Evolutionary conservation across 2,797 vertebrate genomes (phyloP), one percentile per base, ranked within the genome.

Genomic region (Buceros bicornis): DNA sequence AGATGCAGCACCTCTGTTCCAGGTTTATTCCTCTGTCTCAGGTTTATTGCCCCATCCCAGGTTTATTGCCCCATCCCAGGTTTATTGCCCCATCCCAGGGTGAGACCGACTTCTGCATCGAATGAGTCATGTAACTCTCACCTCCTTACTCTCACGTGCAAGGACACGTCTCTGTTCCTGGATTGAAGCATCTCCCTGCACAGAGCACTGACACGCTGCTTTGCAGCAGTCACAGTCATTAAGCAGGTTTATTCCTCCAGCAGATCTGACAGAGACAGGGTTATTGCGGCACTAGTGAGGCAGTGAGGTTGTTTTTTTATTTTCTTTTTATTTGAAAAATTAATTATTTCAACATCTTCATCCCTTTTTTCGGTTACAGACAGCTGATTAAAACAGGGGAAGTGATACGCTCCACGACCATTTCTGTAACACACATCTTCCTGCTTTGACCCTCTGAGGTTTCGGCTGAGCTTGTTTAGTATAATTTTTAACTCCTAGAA

Each of bases 201-300:
- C 17, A 54, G 48, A 35, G 8, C 81, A 25, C 29, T 10, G 31
- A 25, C 13, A 58, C 31, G 2, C 6, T n/a, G 26, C 42, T 87
- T 77, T 69, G 25, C 50, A 65, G 28, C 47, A 79, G 61, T 47
- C 16, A 14, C 11, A 26, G 16, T n/a, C 66, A 47, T 48, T 35
- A 72, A 67, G 16, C 57, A 90, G 58, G 33, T 74, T 79, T 81
- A 79, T 54, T 81, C 37, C 54, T 72, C 47, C 77, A 89, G 58
- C 22, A 81, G 47, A 53, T 31, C 28, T 35, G 66, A 58, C 50
- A 92, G 24, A 84, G 0, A 2, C 16, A 24, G 42, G 6, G 6
- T 60, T 62, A 22, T 62, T 84, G 53, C 5, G 18, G 18, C 29
- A 47, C 4, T 43, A 15, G 10, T 45, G 24, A 78, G 31, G 10